Evolutionary conservation across 1,140 invertebrate species (phyloP).

Genomic region (Lepidurus apus): DNA sequence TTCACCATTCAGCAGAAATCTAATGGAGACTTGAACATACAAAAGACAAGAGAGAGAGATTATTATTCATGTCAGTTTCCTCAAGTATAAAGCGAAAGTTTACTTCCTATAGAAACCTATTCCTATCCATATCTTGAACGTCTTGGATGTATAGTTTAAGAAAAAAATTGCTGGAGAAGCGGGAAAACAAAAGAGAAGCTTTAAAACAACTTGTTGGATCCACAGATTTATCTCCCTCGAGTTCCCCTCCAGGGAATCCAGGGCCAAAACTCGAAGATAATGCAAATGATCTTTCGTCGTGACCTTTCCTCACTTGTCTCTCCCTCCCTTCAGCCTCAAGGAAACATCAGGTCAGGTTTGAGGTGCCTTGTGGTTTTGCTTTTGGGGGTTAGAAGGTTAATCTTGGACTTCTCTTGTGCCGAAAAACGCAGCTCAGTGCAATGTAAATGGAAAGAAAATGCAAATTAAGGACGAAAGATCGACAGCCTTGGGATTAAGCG

Average conservation of each 20-base stretch:
- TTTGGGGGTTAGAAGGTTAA: not conserved
- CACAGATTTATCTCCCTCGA: not conserved
- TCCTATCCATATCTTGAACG: not conserved
- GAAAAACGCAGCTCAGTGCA: not conserved
- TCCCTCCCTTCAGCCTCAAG: not conserved
- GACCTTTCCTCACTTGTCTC: not conserved
- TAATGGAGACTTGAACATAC: not conserved
- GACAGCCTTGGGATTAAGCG: not conserved
- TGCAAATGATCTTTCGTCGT: not conserved
- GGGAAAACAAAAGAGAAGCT: not conserved
- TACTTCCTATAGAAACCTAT: not conserved
- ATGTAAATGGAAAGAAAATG: not conserved
- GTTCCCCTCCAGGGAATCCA: not conserved
- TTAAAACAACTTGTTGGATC: not conserved
- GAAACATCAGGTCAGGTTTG: not conserved
- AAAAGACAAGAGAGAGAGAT: not conserved
- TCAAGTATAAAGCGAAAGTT: not conserved
- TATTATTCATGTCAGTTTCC: not conserved
- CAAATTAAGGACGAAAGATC: conserved; percentile 12
- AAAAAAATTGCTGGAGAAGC: not conserved
- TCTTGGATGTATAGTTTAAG: not conserved
- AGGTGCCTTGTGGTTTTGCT: not conserved
- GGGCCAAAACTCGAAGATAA: not conserved
- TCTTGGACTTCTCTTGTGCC: not conserved
- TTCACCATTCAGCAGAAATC: not conserved